A percentile compares a stretch with the other conserved stretches of the same genome.
phyloP scores from a whole-genome alignment of 2,797 vertebrate species.

The Clamator glandarius region DNA sequence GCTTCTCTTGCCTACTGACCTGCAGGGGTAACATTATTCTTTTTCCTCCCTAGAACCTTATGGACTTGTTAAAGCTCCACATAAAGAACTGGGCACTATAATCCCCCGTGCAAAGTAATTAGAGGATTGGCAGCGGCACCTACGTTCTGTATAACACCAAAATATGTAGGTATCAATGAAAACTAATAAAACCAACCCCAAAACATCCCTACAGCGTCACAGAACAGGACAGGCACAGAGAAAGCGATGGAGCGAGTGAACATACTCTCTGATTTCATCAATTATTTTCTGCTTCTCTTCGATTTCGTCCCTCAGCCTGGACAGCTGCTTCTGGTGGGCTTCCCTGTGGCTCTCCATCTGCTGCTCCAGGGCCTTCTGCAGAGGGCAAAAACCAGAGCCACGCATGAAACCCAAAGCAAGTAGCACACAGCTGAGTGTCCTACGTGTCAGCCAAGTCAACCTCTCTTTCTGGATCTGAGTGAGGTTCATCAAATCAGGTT shows the following conservation, averaged over 20 bases:
- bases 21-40: not conserved
- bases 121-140: not conserved
- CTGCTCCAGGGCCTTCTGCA: slow-evolving; percentile 90
- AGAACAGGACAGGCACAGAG: not conserved
- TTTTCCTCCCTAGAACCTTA: not conserved
- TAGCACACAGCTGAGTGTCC: not conserved
- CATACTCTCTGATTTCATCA: slow-evolving; percentile 91
- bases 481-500: not conserved
- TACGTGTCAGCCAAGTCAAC: not conserved
- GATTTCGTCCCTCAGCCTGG: slow-evolving; percentile 92
- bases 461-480: rapidly evolving
- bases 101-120: not conserved
- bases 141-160: not conserved
- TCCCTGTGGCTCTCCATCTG: slow-evolving; percentile 97
- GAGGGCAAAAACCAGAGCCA: not conserved
- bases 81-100: not conserved
- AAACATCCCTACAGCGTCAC: not conserved
- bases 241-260: not conserved
- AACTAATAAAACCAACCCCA: not conserved
- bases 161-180: not conserved
- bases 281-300: slow-evolving; percentile 90
- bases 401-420: not conserved
- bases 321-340: slow-evolving; percentile 94
- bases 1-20: not conserved
- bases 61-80: not conserved